Evolutionary conservation across 1,140 invertebrate genomes (phyloP).

Genomic region (Antheraea pernyi): DNA sequence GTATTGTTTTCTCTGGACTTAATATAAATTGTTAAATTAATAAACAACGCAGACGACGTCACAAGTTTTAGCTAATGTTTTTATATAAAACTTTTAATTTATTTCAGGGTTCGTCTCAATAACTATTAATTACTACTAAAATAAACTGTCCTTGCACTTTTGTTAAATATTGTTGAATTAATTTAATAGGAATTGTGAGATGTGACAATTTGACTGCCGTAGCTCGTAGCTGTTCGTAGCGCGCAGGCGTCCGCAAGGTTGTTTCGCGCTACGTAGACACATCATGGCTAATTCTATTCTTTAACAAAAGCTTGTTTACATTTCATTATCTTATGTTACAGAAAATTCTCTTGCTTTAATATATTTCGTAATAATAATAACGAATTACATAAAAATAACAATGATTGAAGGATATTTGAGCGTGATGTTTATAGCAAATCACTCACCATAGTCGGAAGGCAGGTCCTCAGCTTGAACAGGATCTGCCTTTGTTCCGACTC

Average conservation of each 20-base stretch:
- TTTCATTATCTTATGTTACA: slow-evolving; percentile 2
- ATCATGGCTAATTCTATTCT: slow-evolving; percentile 23
- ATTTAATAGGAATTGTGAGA: slow-evolving; percentile 38
- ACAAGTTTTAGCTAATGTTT: no score
- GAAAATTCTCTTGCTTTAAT: neutral
- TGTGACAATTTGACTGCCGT: slow-evolving; percentile 1
- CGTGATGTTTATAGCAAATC: neutral
- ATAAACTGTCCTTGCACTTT: neutral
- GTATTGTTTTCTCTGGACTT: no score
- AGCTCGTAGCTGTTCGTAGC: slow-evolving; percentile 49
- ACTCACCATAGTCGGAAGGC: slow-evolving; percentile 83
- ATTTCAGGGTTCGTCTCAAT: no score
- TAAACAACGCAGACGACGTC: no score
- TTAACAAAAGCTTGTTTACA: slow-evolving; percentile 33
- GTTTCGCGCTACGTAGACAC: slow-evolving; percentile 35
- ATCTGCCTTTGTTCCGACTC: slow-evolving; percentile 85
- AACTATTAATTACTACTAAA: neutral
- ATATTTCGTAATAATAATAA: no score
- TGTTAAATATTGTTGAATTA: slow-evolving; percentile 8
- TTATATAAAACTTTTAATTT: no score
- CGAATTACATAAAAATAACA: neutral
- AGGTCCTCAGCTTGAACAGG: slow-evolving; percentile 84
- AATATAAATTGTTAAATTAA: no score
- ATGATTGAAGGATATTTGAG: neutral
- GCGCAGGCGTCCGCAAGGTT: slow-evolving; percentile 62